These are phyloP conservation scores for Elanoides forficatus DNA, from an alignment of 2,113 vertebrate genomes.

Conservation along the genomic window DNA sequence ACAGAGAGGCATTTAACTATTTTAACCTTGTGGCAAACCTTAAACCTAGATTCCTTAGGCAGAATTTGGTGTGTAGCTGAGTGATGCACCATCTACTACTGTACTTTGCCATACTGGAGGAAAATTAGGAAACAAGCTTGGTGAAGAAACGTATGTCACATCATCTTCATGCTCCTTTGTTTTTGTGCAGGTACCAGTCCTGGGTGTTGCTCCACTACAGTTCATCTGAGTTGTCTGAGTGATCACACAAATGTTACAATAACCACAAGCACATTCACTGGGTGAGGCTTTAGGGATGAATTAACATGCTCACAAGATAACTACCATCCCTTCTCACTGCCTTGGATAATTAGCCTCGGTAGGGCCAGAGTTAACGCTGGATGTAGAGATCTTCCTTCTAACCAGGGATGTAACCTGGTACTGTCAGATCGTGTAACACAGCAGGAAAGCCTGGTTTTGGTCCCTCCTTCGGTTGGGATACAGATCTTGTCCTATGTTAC, in stretches of 20 bases:
- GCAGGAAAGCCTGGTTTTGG: neutral
- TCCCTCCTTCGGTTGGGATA: neutral
- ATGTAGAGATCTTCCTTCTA: neutral
- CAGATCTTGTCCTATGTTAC: neutral
- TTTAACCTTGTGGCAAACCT: neutral
- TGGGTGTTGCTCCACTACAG: neutral
- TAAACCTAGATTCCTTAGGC: neutral
- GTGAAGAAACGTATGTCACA: accelerated
- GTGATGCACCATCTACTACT: neutral
- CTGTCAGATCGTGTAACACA: neutral
- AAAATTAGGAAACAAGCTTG: neutral
- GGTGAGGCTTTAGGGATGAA: neutral
- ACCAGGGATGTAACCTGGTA: neutral
- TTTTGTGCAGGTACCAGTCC: neutral
- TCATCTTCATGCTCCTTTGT: neutral
- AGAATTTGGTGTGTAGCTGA: neutral
- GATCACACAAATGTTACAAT: neutral
- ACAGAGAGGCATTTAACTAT: neutral
- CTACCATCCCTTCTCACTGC: neutral
- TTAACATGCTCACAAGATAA: neutral
- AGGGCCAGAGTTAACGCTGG: neutral
- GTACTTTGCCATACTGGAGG: neutral
- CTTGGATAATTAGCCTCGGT: neutral
- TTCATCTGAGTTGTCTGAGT: neutral
- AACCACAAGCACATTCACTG: neutral